phyloP scores from a whole-genome alignment of 2,797 vertebrate species.

The Chromobotia macracanthus region DNA sequence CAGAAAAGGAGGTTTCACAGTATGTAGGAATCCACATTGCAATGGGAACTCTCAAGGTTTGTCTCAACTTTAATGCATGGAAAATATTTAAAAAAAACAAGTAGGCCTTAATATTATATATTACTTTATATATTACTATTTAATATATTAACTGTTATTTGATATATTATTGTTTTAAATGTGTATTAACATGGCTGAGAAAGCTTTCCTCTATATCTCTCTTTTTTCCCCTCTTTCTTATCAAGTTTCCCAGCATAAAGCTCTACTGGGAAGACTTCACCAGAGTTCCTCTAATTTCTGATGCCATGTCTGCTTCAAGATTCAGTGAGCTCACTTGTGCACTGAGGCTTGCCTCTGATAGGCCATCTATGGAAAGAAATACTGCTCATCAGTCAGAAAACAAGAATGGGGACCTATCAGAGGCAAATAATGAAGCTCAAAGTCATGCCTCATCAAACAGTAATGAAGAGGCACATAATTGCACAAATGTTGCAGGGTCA shows the following conservation, averaged over 20 bases:
- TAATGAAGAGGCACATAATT: constrained; percentile 16
- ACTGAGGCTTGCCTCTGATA: constrained; percentile 67
- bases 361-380: constrained; percentile 29
- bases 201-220: not conserved
- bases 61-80: constrained; percentile 26
- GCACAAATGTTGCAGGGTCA: constrained; percentile 27
- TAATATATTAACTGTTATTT: too few relatives aligned
- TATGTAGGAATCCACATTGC: constrained; percentile 83
- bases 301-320: constrained; percentile 73
- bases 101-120: too few relatives aligned
- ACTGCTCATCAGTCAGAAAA: constrained; percentile 20
- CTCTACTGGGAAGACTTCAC: constrained; percentile 82
- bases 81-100: not conserved
- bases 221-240: not conserved
- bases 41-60: constrained; percentile 84
- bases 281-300: constrained; percentile 77
- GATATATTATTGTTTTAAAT: not conserved
- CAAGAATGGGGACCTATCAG: constrained; percentile 13
- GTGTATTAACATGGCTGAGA: too few relatives aligned
- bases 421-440: not conserved
- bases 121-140: too few relatives aligned
- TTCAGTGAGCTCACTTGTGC: constrained; percentile 72
- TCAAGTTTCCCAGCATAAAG: constrained; percentile 76
- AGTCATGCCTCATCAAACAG: not conserved
- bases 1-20: constrained; percentile 73